Conservation (phyloP, 2,113 vertebrate species). For the Poicephalus gulielmi region DNA sequence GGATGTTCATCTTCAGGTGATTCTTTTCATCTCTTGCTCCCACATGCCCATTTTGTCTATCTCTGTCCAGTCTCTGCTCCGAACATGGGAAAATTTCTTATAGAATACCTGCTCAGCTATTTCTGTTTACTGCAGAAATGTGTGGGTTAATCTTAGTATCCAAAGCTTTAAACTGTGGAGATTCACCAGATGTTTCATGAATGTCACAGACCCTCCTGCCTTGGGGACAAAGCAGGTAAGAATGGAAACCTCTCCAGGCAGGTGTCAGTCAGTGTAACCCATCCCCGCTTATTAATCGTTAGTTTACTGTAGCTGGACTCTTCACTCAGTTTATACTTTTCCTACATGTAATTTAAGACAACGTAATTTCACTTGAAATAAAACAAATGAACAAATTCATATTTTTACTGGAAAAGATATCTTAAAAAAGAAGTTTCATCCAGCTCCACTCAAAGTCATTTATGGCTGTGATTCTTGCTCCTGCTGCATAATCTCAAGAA, state of each 20-base stretch:
- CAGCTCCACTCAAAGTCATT: background rate
- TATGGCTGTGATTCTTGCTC: background rate
- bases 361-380: background rate
- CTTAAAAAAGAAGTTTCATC: background rate
- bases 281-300: background rate
- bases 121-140: background rate
- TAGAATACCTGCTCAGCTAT: background rate
- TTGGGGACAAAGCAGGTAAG: background rate
- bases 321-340: background rate
- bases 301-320: background rate
- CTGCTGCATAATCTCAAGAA: background rate
- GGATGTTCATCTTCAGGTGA: background rate
- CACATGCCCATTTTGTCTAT: background rate
- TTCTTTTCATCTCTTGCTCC: background rate
- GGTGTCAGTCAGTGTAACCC: background rate
- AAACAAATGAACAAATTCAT: background rate
- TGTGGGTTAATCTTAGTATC: background rate
- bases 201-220: background rate
- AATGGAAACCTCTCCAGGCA: background rate
- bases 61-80: background rate
- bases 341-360: background rate
- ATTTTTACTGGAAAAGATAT: background rate
- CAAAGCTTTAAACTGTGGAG: background rate
- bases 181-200: background rate
- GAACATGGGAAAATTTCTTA: background rate